Evolutionary conservation across 2,797 vertebrate genomes (phyloP).

Genomic region (Mus spretus): DNA sequence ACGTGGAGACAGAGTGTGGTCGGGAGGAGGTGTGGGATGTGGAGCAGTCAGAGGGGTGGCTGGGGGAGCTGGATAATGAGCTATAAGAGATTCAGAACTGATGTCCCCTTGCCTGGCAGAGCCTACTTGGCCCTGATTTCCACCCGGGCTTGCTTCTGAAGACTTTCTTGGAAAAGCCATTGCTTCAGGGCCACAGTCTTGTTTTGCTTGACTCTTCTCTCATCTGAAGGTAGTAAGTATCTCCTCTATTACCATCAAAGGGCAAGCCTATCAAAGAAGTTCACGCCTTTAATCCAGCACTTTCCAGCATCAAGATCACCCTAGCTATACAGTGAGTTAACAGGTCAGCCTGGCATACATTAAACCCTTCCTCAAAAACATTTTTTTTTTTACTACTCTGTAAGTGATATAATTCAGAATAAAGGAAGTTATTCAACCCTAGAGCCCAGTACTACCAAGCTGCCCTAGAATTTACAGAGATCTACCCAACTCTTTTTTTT

Average conservation of each 20-base stretch:
- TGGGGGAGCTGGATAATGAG: neutral
- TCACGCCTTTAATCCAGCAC: neutral
- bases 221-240: neutral
- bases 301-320: neutral
- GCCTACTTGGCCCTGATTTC: neutral
- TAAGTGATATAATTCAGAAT: neutral
- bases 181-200: neutral
- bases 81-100: neutral
- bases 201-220: neutral
- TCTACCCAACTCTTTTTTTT: neutral
- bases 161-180: neutral
- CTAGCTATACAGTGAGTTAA: neutral
- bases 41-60: neutral
- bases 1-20: too few species aligned
- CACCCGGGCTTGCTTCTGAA: neutral
- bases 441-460: neutral
- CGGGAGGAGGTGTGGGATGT: too few species aligned
- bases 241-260: neutral
- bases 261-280: too few species aligned
- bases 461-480: neutral
- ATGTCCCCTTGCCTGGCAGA: neutral
- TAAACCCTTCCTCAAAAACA: neutral
- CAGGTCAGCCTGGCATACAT: neutral
- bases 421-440: neutral
- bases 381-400: neutral